Base-by-base conservation (phyloP, 2,888 invertebrate genomes). In the Sphaerophoria rueppellii region DNA sequence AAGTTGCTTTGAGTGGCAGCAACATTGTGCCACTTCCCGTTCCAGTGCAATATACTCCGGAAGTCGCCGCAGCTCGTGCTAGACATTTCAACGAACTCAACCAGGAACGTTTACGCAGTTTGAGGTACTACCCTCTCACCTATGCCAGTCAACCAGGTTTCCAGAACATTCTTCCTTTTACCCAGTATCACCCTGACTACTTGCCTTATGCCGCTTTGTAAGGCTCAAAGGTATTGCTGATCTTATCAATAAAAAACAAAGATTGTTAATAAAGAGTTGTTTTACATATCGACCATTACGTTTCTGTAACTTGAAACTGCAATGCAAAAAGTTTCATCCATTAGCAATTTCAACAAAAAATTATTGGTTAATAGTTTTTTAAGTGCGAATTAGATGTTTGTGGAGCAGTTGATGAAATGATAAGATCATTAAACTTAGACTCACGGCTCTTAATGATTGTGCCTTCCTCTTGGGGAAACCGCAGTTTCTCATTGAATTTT, bases 31-130 rank as follows among this genome's bases (percentile, higher is more conserved):
- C 24, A 54, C 40, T 72, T 11, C 71, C 60, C 5, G 0, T 50
- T 12, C 67, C 67, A 43, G 75, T 83, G 0, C 58, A 58, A 2
- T 76, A 86, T 9, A 87, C 86, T 6, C 82, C 82, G 14, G 73
- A 86, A 57, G 87, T 85, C 7, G 70, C 60, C 55, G 82, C 81
- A 12, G 88, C 87, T 37, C 82, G 85, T 7, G 61, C 57, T 7
- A 78, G 60, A n/a, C 87, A 87, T 50, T 55, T 87, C 4, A 73
- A 69, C 34, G 70, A 61, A 43, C 6, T 71, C 2, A 57, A 37
- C 4, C n/a, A 34, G n/a, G 70, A 57, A 46, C 6, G 14, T 3
- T 52, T 58, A 4, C 78, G 73, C 7, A 55, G 9, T 37, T 14
- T 46, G 6, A 46, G 1, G 0, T 16, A 57, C 6, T 72, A 50